Base-by-base conservation (phyloP, 2,797 vertebrate species). In the Cephalopachus bancanus region DNA sequence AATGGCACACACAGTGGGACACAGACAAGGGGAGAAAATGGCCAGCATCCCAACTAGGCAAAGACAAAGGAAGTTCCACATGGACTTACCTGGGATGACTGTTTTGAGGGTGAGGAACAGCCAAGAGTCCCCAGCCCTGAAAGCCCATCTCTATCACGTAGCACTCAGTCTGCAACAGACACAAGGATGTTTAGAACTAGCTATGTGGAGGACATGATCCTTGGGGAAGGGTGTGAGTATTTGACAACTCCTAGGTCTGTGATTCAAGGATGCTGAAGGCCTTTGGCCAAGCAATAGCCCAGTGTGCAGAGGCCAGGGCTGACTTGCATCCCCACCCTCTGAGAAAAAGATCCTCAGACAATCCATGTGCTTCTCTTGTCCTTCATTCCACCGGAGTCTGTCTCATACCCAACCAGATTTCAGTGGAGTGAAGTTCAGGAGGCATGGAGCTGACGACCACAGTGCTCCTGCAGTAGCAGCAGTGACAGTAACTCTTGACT, bases 301-400 rank as follows among this genome's bases (percentile, higher is more conserved):
- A 10, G 83, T 96, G 71, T 92, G 84, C 59, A 16, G 64, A 92
- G 97, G 55, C 81, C 10, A 6, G 51, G 60, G 5, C 33, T 81
- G 71, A 6, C 65, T 15, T 1, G 49, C 10, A 7, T 2, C 59
- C 96, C 53, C 44, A 33, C 7, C 51, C 33, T 91, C 96, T 86
- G 3, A 92, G 96, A 72, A 85, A 67, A 81, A 75, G 93, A 22
- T 80, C 79, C n/a, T 91, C 93, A 97, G 96, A 98, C 1, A 4
- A 98, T 99, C 99, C 99, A 99, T 99, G 99, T 98, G 98, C 99
- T 98, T 99, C 98, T 99, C 98, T 98, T 99, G 99, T 99, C 99
- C 99, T 99, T 99, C 99, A 99, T 99, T 99, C 99, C 99, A 99
- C 99, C 99, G 99, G 99, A 99, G 99, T 99, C 99, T 99, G 99